Base-by-base conservation (phyloP, 2,888 invertebrate species). In the Augiades crinisus region DNA sequence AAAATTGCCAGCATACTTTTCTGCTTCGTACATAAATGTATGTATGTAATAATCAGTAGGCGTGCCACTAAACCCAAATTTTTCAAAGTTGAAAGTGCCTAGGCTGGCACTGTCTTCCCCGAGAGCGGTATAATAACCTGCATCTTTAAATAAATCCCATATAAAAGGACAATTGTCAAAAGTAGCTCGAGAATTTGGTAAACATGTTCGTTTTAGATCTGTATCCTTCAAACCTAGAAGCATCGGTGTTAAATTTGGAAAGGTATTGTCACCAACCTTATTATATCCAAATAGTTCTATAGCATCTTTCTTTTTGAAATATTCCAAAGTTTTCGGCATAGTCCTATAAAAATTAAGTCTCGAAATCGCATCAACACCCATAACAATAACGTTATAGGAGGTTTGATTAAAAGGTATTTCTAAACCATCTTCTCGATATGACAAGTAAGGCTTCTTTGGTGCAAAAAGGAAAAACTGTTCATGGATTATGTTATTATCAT, bases 231-330 rank as follows among this genome's bases (percentile, higher is more conserved):
- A 72, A 0, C 98, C 98, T 2, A 93, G 92, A 7, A 98, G 81
- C 56, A 96, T 91, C 0, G 98, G 95, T 5, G 95, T 92, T 53
- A 98, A 75, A 77, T 98, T 98, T 0, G 97, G 97, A 73, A 95
- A 98, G 0, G 98, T 98, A 76, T 98, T 98, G 77, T 98, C 98
- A 2, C 94, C 98, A 5, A 98, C 95, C 91, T 98, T 98, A 72
- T 96, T 97, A 78, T 96, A 98, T 3, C 98, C 98, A 60, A 94
- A 78, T 72, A 98, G 90, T 72, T 96, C 96, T 44, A 95, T 91
- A 30, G 94, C 94, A 8, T 91, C 91, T 55, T 95, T 82, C 10
- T 91, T 77, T 53, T 91, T 84, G 44, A 96, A 82, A 61, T 90
- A 92, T 1, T 87, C 73, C 12, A 92, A 80, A 0, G 96, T 95